Evolutionary conservation across 1,140 invertebrate species (phyloP), one percentile per base, ranked within the genome.

Genomic region (Hyles vespertilio): DNA sequence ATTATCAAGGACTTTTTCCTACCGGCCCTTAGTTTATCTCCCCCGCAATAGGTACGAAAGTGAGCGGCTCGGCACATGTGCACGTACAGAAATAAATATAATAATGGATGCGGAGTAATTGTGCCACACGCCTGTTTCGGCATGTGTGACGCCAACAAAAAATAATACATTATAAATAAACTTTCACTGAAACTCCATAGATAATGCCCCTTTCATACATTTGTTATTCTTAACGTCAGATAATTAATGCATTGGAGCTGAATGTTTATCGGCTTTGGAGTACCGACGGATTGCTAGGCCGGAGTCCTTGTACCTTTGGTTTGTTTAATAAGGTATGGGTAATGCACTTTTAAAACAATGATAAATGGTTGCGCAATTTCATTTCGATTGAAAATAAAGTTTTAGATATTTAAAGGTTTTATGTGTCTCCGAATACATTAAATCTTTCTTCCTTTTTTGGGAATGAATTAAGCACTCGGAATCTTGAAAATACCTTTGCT

Each of bases 81-180:
- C 52, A 63, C 43, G 57, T 53, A 76, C 79, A 82, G 72, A 84
- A 80, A 87, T 84, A 87, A 86, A 86, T 81, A 83, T 63, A 73
- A 79, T 67, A 83, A 74, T 74, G 71, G 65, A 67, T 58, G 71
- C 69, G 9, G 44, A 75, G 80, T 81, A 84, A 87, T 87, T 84
- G 84, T 82, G 77, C 79, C 82, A 74, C 80, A 84, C 80, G 79
- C 74, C 72, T 61, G 5, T 58, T 59, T 59, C 69, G 70, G 69
- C 70, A 75, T 70, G 68, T 56, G 59, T 7, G 43, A 56, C 51
- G 66, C 77, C 70, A 22, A 74, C 76, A 79, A 59, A 70, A 61
- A 60, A 65, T 49, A 57, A 11, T 36, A 58, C 12, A 65, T 65
- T 70, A 77, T 84, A 86, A 86, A 86, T 86, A 86, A 86, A 81